Evolutionary conservation across 2,797 vertebrate species (phyloP).

Genomic region (Cyprinodon diabolis): DNA sequence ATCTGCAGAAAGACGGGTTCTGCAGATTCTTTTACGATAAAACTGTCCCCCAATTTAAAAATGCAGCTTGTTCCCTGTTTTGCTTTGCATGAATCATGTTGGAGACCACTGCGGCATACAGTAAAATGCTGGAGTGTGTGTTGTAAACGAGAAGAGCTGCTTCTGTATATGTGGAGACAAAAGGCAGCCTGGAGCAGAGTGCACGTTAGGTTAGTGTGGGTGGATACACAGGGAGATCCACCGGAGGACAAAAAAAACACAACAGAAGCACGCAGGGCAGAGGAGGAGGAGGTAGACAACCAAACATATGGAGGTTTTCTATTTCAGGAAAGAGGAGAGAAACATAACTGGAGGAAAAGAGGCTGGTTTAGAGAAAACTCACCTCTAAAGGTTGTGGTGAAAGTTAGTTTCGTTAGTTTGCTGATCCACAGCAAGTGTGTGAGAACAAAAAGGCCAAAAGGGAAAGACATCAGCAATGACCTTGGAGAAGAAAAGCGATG

Average conservation of each 20-base stretch:
- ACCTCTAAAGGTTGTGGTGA: neutral
- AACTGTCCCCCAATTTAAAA: neutral
- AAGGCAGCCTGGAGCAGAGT: constrained; percentile 55
- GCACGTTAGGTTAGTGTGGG: constrained; percentile 73
- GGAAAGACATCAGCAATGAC: neutral
- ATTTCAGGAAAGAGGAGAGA: constrained; percentile 10
- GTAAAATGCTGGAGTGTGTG: constrained; percentile 26
- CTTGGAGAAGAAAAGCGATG: neutral
- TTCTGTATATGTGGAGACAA: constrained; percentile 35
- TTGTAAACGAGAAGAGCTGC: constrained; percentile 40
- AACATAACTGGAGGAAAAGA: neutral
- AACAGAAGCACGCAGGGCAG: constrained; percentile 7
- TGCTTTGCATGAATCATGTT: constrained; percentile 33
- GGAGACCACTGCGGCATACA: constrained; percentile 40
- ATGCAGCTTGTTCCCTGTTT: neutral
- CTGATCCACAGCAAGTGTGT: neutral
- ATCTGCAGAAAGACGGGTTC: neutral
- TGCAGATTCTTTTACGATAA: neutral
- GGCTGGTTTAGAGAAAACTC: neutral
- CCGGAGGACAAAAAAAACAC: constrained; percentile 27
- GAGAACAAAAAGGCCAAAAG: neutral
- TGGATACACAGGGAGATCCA: constrained; percentile 54
- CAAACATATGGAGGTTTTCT: constrained; percentile 21
- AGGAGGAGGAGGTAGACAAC: constrained; percentile 22
- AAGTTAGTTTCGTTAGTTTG: neutral